Evolutionary conservation across 2,113 vertebrate genomes (phyloP), one percentile per base, ranked within the genome.

Genomic region (Triplophysa siluroides): DNA sequence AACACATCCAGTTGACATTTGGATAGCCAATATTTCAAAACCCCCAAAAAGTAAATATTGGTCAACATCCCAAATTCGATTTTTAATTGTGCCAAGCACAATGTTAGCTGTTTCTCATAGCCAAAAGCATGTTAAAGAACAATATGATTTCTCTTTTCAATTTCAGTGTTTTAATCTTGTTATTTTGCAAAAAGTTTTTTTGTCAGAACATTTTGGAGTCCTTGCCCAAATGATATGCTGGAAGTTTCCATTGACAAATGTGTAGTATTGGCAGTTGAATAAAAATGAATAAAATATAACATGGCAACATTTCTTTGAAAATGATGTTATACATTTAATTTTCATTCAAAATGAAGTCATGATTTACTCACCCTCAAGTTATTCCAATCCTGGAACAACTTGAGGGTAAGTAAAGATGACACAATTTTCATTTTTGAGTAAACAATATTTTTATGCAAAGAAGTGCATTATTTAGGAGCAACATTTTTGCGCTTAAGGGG

Each of bases 41-140:
- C 18, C 54, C 62, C 52, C 85, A 33, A 84, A 85, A 18, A 77
- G 41, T 76, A 79, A 82, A 61, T 47, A 43, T 62, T 47, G 24
- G 69, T 74, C 63, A 74, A 81, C 69, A 85, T 82, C 88, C 87
- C 69, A 52, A 87, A 78, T 78, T 61, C 71, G 63, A 68, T 74
- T 33, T 26, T 78, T 67, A 62, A 38, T 26, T 45, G 66, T 72
- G 86, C 86, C 87, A 87, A 90, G 76, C 21, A 63, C 82, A 91
- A 87, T 87, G 88, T 85, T 88, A 85, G 78, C 60, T 54, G 45
- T 81, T 76, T 70, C 24, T 52, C 66, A 80, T 76, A 82, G 81
- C 85, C 81, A 71, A 81, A 85, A 62, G 61, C 80, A 80, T 79
- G 78, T 70, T 68, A 73, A 77, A 80, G 78, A 81, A 69, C 9